Conservation (phyloP, 1,140 invertebrate species). For the Caenorhabditis tropicalis region DNA sequence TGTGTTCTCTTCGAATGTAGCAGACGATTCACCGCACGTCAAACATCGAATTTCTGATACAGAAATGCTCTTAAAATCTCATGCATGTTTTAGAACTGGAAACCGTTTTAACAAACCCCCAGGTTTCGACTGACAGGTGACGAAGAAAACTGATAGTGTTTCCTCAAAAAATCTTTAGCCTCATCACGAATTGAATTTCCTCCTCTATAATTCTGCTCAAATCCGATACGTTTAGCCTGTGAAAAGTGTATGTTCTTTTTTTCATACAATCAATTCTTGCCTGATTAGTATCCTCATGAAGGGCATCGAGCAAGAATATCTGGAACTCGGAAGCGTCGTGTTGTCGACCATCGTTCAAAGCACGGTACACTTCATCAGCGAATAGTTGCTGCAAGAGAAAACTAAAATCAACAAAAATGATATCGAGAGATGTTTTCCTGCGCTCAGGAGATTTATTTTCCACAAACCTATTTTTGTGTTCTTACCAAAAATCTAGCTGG, state of each 20-base stretch:
- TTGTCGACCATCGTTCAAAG: slow-evolving; percentile 47
- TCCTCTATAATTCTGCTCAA: slow-evolving; percentile 47
- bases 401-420: no score
- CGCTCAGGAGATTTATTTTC: not conserved
- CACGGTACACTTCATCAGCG: slow-evolving; percentile 31
- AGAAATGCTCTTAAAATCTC: not conserved
- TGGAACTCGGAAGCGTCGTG: slow-evolving; percentile 55
- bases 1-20: not conserved
- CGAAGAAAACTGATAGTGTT: slow-evolving; percentile 33
- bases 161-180: slow-evolving; percentile 15
- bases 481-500: slow-evolving; percentile 38
- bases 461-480: not conserved
- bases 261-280: no score
- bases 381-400: slow-evolving; percentile 48
- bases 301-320: slow-evolving; percentile 49
- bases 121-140: slow-evolving; percentile 50
- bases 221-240: not conserved
- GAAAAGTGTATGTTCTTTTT: no score
- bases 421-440: no score
- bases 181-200: slow-evolving; percentile 16
- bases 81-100: not conserved
- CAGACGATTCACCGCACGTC: not conserved
- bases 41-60: not conserved
- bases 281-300: slow-evolving; percentile 54
- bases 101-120: not conserved